Evolutionary conservation across 1,140 invertebrate species (phyloP), one percentile per base, ranked within the genome.

Genomic region (Drosophila tsacasi): DNA sequence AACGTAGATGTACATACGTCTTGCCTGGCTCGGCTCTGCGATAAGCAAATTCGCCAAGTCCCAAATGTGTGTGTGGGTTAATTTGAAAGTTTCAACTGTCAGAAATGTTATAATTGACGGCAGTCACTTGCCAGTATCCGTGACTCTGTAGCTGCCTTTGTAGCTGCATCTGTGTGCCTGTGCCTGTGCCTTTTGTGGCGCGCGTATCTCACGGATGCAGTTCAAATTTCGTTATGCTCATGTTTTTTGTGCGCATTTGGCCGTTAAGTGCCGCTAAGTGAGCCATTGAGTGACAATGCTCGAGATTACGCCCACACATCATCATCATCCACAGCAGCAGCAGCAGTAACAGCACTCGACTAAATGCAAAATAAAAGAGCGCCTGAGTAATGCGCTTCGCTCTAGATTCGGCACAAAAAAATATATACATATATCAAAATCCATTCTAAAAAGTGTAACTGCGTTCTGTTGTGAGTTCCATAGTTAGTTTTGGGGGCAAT

Each of bases 261-360:
- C 67, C 58, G 73, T 83, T 83, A 83, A 83, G 80, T 83, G 81
- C 76, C 79, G 64, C 82, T 83, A 83, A 83, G 81, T 83, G 81
- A 83, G 69, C 55, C 81, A 83, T 83, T 83, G 81, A 83, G 76
- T 83, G 81, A 83, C 81, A 83, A 83, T 79, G 76, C 69, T 63
- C 69, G 65, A 67, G 80, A 78, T 78, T 73, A 74, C 79, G 80
- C 80, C 79, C 74, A 82, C 80, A 81, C 67, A 60, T 59, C 32
- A 55, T 55, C 52, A 39, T 37, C 52, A 37, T 21, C 19, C n/a
- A 21, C n/a, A 25, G 13, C 17, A 49, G 17, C 25, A 21, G 27
- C 30, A 19, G 32, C 50, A 54, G 50, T 54, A 54, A 35, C 46
- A 68, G 13, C 62, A 71, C 46, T 40, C 46, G 60, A 58, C 78